These are phyloP conservation scores for Borostomias antarcticus DNA, from an alignment of 2,797 vertebrate genomes.

Conservation along the genomic window DNA sequence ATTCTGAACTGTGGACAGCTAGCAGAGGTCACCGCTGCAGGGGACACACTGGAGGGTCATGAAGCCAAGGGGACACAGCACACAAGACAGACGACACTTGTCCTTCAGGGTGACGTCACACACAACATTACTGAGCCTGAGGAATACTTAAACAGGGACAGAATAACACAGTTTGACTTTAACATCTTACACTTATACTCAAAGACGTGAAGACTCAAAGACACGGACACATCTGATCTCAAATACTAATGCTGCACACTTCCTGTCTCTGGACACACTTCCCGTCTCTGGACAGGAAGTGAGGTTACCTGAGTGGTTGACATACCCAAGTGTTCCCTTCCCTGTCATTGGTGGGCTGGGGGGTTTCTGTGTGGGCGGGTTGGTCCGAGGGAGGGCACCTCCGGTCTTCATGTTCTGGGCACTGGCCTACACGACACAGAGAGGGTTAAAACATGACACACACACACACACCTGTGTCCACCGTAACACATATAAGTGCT, in stretches of 20 bases:
- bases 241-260: neutral
- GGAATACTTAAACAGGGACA: neutral
- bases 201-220: constrained; percentile 9
- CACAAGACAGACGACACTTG: neutral
- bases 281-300: neutral
- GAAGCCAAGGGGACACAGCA: neutral
- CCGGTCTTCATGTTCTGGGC: constrained; percentile 98
- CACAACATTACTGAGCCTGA: neutral
- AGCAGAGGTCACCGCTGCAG: neutral
- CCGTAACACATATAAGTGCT: constrained; percentile 9
- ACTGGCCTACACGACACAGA: constrained; percentile 81
- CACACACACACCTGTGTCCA: constrained; percentile 21
- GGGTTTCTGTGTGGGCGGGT: constrained; percentile 97
- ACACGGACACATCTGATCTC: constrained; percentile 2
- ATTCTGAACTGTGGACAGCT: too few species aligned
- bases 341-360: constrained; percentile 95
- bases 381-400: constrained; percentile 88
- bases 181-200: too few species aligned
- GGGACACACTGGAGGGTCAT: neutral
- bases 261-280: too few species aligned
- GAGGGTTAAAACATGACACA: neutral
- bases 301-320: constrained; percentile 37
- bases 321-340: constrained; percentile 97
- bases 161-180: too few species aligned
- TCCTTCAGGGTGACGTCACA: neutral